Conservation (phyloP, 2,888 invertebrate genomes). For the Zhuqinia jingwanae region DNA sequence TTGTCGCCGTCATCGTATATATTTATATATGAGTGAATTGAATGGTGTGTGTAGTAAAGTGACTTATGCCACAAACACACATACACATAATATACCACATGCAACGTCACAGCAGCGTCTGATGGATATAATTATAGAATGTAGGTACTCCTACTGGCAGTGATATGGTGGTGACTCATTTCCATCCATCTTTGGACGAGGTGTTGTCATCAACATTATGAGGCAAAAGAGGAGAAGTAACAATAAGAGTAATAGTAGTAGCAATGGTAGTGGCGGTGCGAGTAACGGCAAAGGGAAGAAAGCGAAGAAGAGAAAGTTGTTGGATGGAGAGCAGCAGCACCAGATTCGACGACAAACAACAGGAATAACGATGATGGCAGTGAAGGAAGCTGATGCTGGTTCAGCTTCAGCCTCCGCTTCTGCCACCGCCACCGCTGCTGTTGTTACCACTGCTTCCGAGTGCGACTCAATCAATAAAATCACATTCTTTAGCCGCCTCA, state of each 20-base stretch:
- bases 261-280: background rate
- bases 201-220: constrained; percentile 57
- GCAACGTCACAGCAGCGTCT: background rate
- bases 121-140: background rate
- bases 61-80: constrained; percentile 18
- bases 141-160: background rate
- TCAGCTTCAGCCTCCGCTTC: constrained; percentile 31
- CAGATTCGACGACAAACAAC: constrained; percentile 41
- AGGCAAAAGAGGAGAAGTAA: constrained; percentile 56
- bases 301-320: constrained; percentile 52
- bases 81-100: no score
- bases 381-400: constrained; percentile 48
- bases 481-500: constrained; percentile 70
- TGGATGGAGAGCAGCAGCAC: constrained; percentile 37
- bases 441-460: constrained; percentile 51
- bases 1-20: constrained; percentile 2
- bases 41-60: constrained; percentile 50
- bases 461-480: constrained; percentile 71
- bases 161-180: constrained; percentile 7
- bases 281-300: constrained; percentile 30
- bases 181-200: constrained; percentile 23
- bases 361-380: constrained; percentile 41
- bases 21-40: constrained; percentile 56
- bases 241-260: constrained; percentile 44
- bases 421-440: constrained; percentile 32